Base-by-base conservation (phyloP, 2,113 vertebrate species). In the Actinemys pallida region DNA sequence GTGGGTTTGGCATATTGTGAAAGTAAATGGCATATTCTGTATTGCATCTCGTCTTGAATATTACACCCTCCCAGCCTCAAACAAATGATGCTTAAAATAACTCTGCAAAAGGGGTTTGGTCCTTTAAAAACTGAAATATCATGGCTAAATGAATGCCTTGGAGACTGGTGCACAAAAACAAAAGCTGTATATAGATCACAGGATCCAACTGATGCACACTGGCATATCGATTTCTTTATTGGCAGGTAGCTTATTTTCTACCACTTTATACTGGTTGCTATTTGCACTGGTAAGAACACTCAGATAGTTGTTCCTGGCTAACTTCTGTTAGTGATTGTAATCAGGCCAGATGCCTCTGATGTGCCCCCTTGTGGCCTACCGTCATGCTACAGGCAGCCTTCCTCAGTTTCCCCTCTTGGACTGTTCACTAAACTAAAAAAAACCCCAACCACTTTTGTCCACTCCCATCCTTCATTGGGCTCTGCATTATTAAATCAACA, bases 81-180 rank as follows among this genome's bases (percentile, higher is more conserved):
- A 83, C 53, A 96, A 96, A 81, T 72, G 19, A 93, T 94, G 54
- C 80, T 96, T 96, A 90, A 94, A 96, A 97, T 84, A 95, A 57
- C 82, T 56, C 87, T 39, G 59, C 47, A 56, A n/a, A 88, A 88
- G 76, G 86, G 79, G 14, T 91, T 94, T 84, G 76, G 56, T 85
- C 86, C 83, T 94, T 92, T 57, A 87, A 72, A 96, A 97, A 91
- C 49, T 75, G 90, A 39, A 94, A 94, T 81, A 47, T 52, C 90
- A 93, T 83, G 45, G 45, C 84, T 86, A 62, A 69, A 78, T 86
- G 52, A 42, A 62, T 86, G 83, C 62, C 29, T 76, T 0, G 1
- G 89, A 89, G 89, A 72, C 65, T 22, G 19, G 17, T n/a, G n/a
- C 65, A 72, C 17, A 22, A 22, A 72, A 6, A 87, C 31, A 93